Evolutionary conservation across 2,888 invertebrate species (phyloP).

Genomic region (Hylaea fasciaria): DNA sequence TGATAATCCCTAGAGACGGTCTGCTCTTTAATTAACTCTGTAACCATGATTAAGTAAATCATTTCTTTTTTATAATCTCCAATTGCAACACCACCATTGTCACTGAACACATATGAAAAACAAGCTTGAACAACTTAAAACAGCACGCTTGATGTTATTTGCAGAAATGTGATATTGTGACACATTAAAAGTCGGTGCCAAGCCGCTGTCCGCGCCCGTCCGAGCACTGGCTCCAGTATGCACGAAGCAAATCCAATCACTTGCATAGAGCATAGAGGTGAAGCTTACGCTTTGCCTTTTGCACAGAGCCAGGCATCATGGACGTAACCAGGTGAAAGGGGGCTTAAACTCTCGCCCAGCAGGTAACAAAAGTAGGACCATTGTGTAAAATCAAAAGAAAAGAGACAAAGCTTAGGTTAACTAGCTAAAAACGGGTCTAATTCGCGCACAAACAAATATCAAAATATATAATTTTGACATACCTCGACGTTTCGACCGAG

Average conservation of each 20-base stretch:
- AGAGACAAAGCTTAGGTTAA: no score
- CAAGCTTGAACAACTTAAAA: not conserved
- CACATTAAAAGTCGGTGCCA: constrained; percentile 18
- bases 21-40: no score
- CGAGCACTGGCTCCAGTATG: constrained; percentile 8
- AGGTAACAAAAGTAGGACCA: not conserved
- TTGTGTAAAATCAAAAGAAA: not conserved
- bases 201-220: constrained; percentile 5
- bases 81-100: no score
- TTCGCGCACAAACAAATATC: no score
- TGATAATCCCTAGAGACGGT: no score
- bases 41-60: no score
- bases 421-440: no score
- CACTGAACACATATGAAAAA: no score
- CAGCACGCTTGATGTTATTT: not conserved
- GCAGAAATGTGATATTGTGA: constrained; percentile 1
- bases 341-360: not conserved
- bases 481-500: no score
- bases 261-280: constrained; percentile 13
- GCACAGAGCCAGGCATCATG: constrained; percentile 1
- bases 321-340: not conserved
- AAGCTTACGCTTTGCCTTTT: constrained; percentile 23
- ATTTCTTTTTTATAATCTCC: no score
- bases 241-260: constrained; percentile 24
- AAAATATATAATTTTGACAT: no score